Evolutionary conservation across 2,113 vertebrate genomes (phyloP).

Genomic region (Nesogale talazaci): DNA sequence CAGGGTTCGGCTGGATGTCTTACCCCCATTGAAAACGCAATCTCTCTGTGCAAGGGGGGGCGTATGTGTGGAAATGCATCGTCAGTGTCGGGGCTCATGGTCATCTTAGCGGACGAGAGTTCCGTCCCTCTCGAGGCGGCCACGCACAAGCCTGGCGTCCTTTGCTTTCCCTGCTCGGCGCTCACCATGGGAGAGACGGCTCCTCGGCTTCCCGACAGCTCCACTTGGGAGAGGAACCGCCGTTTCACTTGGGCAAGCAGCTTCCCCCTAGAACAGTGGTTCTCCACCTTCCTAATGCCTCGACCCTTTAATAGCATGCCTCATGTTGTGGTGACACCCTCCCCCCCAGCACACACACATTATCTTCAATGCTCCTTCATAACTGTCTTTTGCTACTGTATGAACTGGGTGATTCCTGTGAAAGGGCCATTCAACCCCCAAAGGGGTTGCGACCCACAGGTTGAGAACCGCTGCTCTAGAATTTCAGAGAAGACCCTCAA

Average conservation of each 20-base stretch:
- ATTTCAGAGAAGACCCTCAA: conserved; percentile 68
- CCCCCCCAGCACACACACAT: no score
- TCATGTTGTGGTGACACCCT: no score
- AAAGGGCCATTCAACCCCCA: no score
- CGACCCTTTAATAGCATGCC: no score
- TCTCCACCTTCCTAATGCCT: no score
- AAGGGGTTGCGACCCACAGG: no score
- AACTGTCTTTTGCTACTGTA: no score
- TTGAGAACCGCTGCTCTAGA: not conserved
- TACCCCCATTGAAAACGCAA: conserved; percentile 81
- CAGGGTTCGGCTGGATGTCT: conserved; percentile 77
- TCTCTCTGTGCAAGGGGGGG: conserved; percentile 79
- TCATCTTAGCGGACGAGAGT: conserved; percentile 76
- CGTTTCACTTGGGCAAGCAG: conserved; percentile 37
- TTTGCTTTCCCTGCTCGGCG: conserved; percentile 67
- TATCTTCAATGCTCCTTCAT: no score
- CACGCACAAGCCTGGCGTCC: conserved; percentile 69
- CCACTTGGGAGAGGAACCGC: conserved; percentile 32
- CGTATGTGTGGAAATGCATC: conserved; percentile 82
- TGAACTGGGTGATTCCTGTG: no score
- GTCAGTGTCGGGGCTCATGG: conserved; percentile 74
- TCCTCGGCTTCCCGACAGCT: conserved; percentile 49
- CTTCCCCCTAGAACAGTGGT: conserved; percentile 44
- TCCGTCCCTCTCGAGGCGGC: conserved; percentile 74
- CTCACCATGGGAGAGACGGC: conserved; percentile 54